These are phyloP conservation scores for Drosophila ustulata DNA, from an alignment of 2,888 invertebrate genomes.

Conservation along the genomic window DNA sequence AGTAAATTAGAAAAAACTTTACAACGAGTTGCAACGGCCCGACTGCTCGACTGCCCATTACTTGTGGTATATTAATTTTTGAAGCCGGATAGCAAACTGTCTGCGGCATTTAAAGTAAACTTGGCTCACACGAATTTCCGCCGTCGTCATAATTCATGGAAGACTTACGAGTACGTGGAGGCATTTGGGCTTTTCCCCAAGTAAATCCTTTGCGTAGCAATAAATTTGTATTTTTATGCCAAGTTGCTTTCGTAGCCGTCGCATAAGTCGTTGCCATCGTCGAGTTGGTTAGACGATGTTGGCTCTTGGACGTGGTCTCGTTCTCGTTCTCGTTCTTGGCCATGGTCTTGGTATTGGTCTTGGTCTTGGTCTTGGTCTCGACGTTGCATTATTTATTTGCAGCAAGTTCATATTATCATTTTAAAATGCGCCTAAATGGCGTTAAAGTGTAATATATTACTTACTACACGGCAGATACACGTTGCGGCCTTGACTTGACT, in stretches of 20 bases:
- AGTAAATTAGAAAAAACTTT: constrained; percentile 32
- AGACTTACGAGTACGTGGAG: constrained; percentile 14
- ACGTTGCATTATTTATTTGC: constrained; percentile 51
- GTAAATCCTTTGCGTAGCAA: constrained; percentile 49
- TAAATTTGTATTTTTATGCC: constrained; percentile 48
- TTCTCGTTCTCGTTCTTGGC: neutral
- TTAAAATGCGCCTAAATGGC: constrained; percentile 57
- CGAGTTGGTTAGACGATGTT: neutral
- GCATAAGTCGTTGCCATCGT: constrained; percentile 12
- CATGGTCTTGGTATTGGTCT: neutral
- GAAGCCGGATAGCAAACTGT: constrained; percentile 6
- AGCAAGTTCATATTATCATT: constrained; percentile 56
- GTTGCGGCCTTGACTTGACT: constrained; percentile 37
- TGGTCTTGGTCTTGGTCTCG: neutral
- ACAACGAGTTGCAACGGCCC: neutral
- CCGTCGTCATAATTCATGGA: constrained; percentile 19
- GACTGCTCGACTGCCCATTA: too few relatives aligned
- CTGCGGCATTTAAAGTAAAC: constrained; percentile 19
- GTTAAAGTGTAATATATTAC: constrained; percentile 63
- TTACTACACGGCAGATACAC: constrained; percentile 11
- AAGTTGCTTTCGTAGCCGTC: constrained; percentile 5
- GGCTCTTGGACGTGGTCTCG: neutral
- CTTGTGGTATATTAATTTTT: neutral
- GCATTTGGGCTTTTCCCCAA: constrained; percentile 9
- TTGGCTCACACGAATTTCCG: constrained; percentile 8